Evolutionary conservation across 2,797 vertebrate species (phyloP).

Genomic region (Dryobates pubescens): DNA sequence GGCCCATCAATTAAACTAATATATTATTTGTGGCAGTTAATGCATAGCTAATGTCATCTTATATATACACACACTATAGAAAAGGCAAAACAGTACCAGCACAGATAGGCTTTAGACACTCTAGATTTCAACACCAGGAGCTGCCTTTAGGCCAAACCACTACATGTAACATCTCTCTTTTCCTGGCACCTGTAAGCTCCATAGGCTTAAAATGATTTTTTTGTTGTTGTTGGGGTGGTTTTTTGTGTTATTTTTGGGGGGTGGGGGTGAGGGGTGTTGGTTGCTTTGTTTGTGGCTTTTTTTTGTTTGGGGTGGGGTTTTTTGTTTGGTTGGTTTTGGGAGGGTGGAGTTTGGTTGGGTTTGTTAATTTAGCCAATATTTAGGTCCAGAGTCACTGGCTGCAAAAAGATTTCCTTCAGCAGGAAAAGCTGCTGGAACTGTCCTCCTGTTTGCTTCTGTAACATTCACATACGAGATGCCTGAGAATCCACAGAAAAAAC

Average conservation of each 20-base stretch:
- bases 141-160: neutral
- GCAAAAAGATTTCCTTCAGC: neutral
- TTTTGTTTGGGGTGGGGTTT: no score
- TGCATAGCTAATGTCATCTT: neutral
- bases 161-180: neutral
- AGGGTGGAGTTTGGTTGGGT: no score
- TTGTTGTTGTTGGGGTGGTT: no score
- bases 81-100: neutral
- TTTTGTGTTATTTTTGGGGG: neutral
- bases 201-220: neutral
- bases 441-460: neutral
- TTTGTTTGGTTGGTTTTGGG: no score
- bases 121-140: neutral
- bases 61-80: neutral
- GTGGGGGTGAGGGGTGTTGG: no score
- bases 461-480: neutral
- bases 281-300: no score
- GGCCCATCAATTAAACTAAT: neutral
- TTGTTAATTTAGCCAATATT: neutral
- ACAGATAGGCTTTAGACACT: neutral
- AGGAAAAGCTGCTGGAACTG: neutral
- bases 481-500: neutral
- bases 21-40: neutral
- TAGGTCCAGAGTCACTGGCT: neutral
- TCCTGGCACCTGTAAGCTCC: neutral